Conservation (phyloP, 2,113 vertebrate genomes). For the Rhineura floridana region DNA sequence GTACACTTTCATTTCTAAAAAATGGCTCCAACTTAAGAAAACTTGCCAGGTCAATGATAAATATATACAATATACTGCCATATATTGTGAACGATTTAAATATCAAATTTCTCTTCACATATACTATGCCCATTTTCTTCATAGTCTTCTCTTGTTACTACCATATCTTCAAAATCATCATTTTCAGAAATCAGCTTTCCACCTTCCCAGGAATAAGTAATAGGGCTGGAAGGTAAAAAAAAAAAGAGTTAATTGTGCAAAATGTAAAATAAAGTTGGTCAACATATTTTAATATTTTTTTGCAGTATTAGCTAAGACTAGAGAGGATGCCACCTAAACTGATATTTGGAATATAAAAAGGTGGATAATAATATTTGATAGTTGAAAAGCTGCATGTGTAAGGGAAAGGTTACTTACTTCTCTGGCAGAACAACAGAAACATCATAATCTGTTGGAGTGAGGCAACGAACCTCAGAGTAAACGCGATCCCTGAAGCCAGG, state of each 20-base stretch:
- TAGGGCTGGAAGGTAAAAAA: conserved; percentile 81
- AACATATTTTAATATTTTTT: not conserved
- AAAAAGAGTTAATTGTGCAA: not conserved
- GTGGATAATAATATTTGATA: not conserved
- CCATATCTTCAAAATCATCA: conserved; percentile 95
- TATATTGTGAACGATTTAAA: conserved; percentile 73
- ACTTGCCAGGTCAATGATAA: conserved; percentile 31
- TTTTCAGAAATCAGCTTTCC: conserved; percentile 93
- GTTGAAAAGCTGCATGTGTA: not conserved
- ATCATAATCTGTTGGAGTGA: conserved; percentile 90
- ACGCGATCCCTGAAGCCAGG: conserved; percentile 92
- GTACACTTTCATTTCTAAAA: conserved; percentile 49
- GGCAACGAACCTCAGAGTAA: conserved; percentile 91
- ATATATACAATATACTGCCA: conserved; percentile 32
- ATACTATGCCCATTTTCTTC: conserved; percentile 95
- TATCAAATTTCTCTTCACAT: conserved; percentile 98
- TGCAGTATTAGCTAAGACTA: not conserved
- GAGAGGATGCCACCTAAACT: not conserved
- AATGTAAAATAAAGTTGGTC: not conserved
- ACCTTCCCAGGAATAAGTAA: conserved; percentile 95
- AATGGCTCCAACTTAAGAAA: conserved; percentile 54
- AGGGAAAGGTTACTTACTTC: conserved; percentile 83
- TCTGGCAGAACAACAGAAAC: conserved; percentile 88
- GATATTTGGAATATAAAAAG: not conserved
- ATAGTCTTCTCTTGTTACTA: conserved; percentile 96